Evolutionary conservation across 2,113 vertebrate genomes (phyloP), one percentile per base, ranked within the genome.

Genomic region (Ochotona curzoniae): DNA sequence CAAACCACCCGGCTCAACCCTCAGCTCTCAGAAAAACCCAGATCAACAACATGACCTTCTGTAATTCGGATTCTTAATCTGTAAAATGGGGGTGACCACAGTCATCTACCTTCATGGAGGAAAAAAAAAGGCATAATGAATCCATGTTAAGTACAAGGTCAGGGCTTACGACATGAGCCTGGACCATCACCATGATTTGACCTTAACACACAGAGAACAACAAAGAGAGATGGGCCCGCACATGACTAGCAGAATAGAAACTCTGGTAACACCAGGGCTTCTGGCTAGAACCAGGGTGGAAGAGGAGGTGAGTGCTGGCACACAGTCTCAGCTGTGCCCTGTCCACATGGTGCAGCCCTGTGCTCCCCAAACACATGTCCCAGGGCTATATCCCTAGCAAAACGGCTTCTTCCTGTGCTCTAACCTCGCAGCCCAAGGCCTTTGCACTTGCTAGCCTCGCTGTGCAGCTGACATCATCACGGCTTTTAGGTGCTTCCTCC

Each of bases 131-230:
- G 11, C 87, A 30, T 23, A 91, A 30, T 23, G 6, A 66, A 87
- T 44, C 20, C 35, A 26, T 1, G 2, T 28, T 10, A 47, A 30
- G 32, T 1, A 2, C 57, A 14, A 80, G 9, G 32, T 44, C 51
- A 44, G 47, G 32, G 21, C 20, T 64, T 18, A 5, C 17, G 18
- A 30, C 1, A 0, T 6, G 10, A 13, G n/a, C 15, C 21, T 30
- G 21, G 17, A 25, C 1, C 60, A 1, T 11, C 28, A 32, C 7
- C 15, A 38, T 4, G 20, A 15, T 60, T 17, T 7, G n/a, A 54
- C 0, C 7, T 3, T 15, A 63, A 79, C 4, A 14, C 38, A 63
- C 1, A 2, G 26, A 75, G 23, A 47, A 44, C 8, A 32, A 23
- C 12, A 17, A 54, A 54, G 20, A 87, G 49, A 23, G 21, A 26